Base-by-base conservation (phyloP, 2,113 vertebrate genomes). In the Syngnathoides biaculeatus region DNA sequence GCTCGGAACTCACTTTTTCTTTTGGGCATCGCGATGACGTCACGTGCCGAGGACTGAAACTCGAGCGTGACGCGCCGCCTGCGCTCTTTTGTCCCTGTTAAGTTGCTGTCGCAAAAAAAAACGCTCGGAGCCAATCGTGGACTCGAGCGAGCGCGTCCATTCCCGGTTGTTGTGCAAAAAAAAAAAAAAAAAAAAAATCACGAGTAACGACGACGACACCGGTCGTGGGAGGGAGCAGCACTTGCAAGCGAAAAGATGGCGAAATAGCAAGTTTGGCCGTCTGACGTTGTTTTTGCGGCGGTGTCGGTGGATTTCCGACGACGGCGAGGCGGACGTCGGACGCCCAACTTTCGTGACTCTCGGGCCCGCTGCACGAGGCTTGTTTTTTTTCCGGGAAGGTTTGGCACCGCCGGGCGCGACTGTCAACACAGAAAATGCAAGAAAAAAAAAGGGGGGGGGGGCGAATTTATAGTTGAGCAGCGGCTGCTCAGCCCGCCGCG, bases 71-170 rank as follows among this genome's bases (percentile, higher is more conserved):
- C 56, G 55, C 73, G 22, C 53, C 62, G n/a, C 13, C 40, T 30
- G 55, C 70, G 68, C 77, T 84, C 74, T 77, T 90, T 90, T 92
- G 89, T 91, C 89, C 90, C 86, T 84, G 77, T 24, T 77, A 81
- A 50, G 68, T 68, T 79, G 48, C 86, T 86, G 86, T 89, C 88
- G 72, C 72, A 78, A n/a, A n/a, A n/a, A n/a, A n/a, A n/a, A 78
- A 81, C 82, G 83, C 84, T 85, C 81, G 77, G 72, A 73, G 27
- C 64, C 71, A 59, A n/a, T n/a, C n/a, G 64, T 69, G 26, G 79
- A 58, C 73, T 13, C 55, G 8, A 14, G 27, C 30, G 6, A 6
- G 3, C 30, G 30, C 30, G 30, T 35, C 30, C 6, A 35, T 35
- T 35, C 30, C 6, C 30, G 30, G 6, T 6, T 35, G 30, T 1